Conservation (phyloP, 2,888 invertebrate species). For the Zonitis immaculata region DNA sequence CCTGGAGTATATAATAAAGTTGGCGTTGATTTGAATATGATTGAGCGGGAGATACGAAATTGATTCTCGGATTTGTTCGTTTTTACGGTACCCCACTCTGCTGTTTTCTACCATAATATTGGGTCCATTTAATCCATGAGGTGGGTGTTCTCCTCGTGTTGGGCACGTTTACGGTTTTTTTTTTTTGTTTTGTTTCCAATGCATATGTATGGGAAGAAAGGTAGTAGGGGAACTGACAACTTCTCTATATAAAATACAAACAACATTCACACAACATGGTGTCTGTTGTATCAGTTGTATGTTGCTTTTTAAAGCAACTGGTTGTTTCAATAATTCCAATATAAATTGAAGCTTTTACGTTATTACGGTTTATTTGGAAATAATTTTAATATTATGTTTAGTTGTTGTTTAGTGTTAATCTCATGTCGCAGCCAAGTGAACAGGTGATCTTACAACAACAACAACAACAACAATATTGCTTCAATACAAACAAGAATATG, state of each 20-base stretch:
- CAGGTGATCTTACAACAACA: slow-evolving; percentile 33
- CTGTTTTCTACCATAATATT: too few species aligned
- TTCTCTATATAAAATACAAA: slow-evolving; percentile 7
- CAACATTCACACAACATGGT: slow-evolving; percentile 20
- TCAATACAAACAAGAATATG: slow-evolving; percentile 39
- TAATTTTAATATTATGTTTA: slow-evolving; percentile 11
- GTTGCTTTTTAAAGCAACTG: slow-evolving; percentile 1
- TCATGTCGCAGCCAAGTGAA: slow-evolving; percentile 35
- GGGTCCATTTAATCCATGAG: background rate
- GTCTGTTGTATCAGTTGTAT: slow-evolving; percentile 16
- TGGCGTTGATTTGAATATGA: background rate
- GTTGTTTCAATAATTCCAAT: too few species aligned
- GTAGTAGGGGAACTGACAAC: slow-evolving; percentile 10
- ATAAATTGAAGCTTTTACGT: too few species aligned
- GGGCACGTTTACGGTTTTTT: background rate
- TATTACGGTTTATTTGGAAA: too few species aligned
- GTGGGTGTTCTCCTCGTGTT: background rate
- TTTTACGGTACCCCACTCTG: background rate
- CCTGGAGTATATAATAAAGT: background rate
- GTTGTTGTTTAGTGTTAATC: slow-evolving; percentile 21
- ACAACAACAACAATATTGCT: background rate
- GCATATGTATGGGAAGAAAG: too few species aligned
- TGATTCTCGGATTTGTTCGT: background rate
- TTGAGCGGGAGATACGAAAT: background rate
- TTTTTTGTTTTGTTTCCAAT: background rate